These are phyloP conservation scores for Eupithecia dodoneata DNA, from an alignment of 2,888 invertebrate genomes.

Conservation along the genomic window DNA sequence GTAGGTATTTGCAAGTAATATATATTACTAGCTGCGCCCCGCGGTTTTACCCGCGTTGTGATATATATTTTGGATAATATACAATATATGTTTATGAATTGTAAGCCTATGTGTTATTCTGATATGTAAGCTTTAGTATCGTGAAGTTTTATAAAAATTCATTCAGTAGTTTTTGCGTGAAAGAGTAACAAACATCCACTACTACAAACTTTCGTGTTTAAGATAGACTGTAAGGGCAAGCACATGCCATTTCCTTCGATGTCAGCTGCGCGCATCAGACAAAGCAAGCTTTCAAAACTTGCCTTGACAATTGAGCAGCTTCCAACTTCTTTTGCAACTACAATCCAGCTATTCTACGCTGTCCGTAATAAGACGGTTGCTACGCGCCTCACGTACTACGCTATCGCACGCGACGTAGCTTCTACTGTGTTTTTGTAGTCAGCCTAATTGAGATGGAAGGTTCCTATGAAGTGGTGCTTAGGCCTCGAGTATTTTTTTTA, in stretches of 20 bases:
- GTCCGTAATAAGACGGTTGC: background rate
- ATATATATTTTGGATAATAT: too few relatives aligned
- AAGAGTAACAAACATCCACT: too few relatives aligned
- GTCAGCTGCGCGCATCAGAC: background rate
- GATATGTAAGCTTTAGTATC: too few relatives aligned
- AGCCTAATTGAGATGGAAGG: constrained; percentile 12
- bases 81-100: too few relatives aligned
- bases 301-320: background rate
- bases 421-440: constrained; percentile 14
- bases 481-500: background rate
- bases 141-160: too few relatives aligned
- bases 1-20: too few relatives aligned
- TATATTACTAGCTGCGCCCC: too few relatives aligned
- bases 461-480: constrained; percentile 6
- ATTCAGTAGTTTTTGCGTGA: too few relatives aligned
- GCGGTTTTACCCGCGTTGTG: too few relatives aligned
- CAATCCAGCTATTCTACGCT: background rate
- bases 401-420: constrained; percentile 21
- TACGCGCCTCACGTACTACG: constrained; percentile 26
- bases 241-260: background rate
- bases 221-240: too few relatives aligned
- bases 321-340: background rate
- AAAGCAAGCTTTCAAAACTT: background rate
- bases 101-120: too few relatives aligned
- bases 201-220: too few relatives aligned